Base-by-base conservation (phyloP, 2,113 vertebrate species). In the Phycodurus eques region DNA sequence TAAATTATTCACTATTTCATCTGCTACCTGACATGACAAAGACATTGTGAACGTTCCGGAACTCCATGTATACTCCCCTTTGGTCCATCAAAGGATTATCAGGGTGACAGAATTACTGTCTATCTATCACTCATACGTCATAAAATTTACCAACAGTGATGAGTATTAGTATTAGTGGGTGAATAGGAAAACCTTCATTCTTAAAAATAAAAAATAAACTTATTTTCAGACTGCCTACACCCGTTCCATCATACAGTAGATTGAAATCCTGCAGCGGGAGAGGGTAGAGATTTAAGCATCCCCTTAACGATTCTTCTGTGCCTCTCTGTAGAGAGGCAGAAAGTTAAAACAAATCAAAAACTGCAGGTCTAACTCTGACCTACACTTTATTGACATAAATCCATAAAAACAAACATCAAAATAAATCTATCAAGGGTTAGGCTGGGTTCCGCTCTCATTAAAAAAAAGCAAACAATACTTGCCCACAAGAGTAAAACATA, bases 71-170 rank as follows among this genome's bases (percentile, higher is more conserved):
- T 46, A 76, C 67, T 65, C 85, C 77, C 66, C 63, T 42, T 42
- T 11, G 20, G 62, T 85, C 88, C 83, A 88, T 90, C 88, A 90
- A 87, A 78, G 81, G 87, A 90, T 90, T 87, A 90, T 33, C 63
- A 22, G 46, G 17, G 66, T 81, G 85, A 80, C 76, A 85, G 81
- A 86, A 76, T 73, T n/a, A 54, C 69, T 67, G 70, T 56, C 61
- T 68, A 66, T 68, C 67, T 72, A 75, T 68, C 61, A 61, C 22
- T 39, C 65, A 73, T 86, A 70, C 72, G 61, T 77, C 72, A 85
- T 77, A 72, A 75, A 64, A 33, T 73, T 71, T 73, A 47, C 75
- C 79, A 78, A 75, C 71, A 68, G 35, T 74, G 3, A 46, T 60
- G 61, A 61, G 70, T 43, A 66, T 7, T 12, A 10, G 42, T 43